Conservation (phyloP, 2,797 vertebrate species). For the Diplodus puntazzo region DNA sequence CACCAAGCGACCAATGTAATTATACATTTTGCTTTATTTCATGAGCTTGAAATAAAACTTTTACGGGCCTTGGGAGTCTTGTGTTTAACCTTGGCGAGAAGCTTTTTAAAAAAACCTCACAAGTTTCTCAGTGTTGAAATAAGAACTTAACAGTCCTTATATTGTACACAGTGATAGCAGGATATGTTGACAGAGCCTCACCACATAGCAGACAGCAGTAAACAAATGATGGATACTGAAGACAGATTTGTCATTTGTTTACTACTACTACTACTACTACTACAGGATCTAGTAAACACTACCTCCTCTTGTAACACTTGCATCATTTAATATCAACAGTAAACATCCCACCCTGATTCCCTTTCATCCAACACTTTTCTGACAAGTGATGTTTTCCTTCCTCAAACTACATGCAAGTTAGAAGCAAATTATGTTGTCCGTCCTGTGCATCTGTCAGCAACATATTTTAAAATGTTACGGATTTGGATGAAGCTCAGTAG, state of each 20-base stretch:
- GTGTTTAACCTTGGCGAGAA: slow-evolving; percentile 1
- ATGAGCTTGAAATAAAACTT: slow-evolving; percentile 24
- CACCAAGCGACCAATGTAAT: not conserved
- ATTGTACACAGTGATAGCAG: not conserved
- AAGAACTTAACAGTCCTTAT: not conserved
- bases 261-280: no score
- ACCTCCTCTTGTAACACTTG: not conserved
- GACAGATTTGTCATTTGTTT: slow-evolving; percentile 2
- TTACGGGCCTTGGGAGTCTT: slow-evolving; percentile 10
- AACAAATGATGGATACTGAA: not conserved
- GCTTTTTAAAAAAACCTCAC: not conserved
- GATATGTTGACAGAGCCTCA: not conserved
- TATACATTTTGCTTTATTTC: not conserved
- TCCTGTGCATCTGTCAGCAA: slow-evolving; percentile 5
- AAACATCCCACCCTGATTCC: slow-evolving; percentile 1
- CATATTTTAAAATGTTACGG: not conserved
- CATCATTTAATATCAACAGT: slow-evolving; percentile 18
- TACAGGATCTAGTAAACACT: not conserved
- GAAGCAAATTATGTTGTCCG: slow-evolving; percentile 15
- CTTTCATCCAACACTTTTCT: not conserved
- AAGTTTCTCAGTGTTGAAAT: slow-evolving; percentile 11
- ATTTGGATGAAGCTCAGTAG: slow-evolving; percentile 16
- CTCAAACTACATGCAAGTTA: not conserved
- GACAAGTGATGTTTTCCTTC: not conserved
- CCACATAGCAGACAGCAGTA: not conserved